phyloP scores from a whole-genome alignment of 2,113 vertebrate species.

The Brevimyrus niger region DNA sequence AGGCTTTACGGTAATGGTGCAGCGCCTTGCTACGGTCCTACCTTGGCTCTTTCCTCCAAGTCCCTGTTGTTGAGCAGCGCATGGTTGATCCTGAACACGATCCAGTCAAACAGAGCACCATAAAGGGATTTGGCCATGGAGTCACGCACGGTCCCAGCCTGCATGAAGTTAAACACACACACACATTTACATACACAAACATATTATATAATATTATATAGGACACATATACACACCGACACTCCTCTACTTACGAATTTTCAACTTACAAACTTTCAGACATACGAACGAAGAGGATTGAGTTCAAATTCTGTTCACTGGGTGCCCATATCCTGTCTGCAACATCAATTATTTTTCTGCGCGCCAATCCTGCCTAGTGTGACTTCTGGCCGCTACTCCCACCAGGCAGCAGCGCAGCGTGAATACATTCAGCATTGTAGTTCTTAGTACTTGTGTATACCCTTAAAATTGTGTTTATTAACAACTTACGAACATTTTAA shows the following conservation, averaged over 20 bases:
- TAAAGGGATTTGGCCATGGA: conserved; percentile 96
- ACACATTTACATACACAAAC: neutral
- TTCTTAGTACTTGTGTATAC: no score
- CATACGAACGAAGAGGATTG: no score
- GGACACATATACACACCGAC: neutral
- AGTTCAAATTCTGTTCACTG: no score
- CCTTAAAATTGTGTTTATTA: no score
- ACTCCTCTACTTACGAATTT: no score
- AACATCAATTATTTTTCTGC: no score
- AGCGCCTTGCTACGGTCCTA: conserved; percentile 36
- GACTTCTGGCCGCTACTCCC: no score
- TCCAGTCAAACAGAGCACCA: conserved; percentile 93
- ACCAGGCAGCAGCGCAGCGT: fast-evolving
- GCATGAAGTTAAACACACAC: conserved; percentile 10
- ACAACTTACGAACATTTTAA: no score
- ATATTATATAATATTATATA: neutral
- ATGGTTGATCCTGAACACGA: conserved; percentile 93
- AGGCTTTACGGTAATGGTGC: neutral
- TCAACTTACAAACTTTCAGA: no score
- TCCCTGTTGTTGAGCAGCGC: conserved; percentile 90
- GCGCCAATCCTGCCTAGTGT: no score
- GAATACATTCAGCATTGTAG: no score
- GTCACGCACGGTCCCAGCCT: conserved; percentile 89
- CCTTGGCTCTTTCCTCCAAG: conserved; percentile 82
- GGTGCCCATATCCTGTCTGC: no score